A percentile compares a stretch with the other conserved stretches of the same genome.
Evolutionary conservation across 2,888 invertebrate species (phyloP).

Genomic region (Eristalis arbustorum): DNA sequence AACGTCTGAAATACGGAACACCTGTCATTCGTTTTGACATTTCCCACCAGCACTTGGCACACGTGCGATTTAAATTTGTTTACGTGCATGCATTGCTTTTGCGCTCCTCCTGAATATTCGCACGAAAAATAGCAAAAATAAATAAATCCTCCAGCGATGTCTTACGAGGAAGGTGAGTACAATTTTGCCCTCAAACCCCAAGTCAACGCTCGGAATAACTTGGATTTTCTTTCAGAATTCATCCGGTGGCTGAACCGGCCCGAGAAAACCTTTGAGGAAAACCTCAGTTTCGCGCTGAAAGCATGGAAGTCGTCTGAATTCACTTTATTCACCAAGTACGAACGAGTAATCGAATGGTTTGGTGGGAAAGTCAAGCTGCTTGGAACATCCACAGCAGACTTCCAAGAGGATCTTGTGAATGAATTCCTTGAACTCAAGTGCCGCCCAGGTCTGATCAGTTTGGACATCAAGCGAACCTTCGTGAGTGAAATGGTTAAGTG

Average conservation of each 20-base stretch:
- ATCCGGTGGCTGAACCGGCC: slow-evolving; percentile 76
- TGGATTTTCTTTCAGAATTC: slow-evolving; percentile 73
- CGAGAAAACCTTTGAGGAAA: slow-evolving; percentile 74
- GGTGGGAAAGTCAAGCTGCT: slow-evolving; percentile 51
- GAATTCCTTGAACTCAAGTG: slow-evolving; percentile 74
- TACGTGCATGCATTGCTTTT: slow-evolving; percentile 9
- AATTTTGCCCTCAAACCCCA: background rate
- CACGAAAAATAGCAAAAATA: slow-evolving; percentile 8
- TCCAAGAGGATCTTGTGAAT: slow-evolving; percentile 69
- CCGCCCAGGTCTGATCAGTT: slow-evolving; percentile 75
- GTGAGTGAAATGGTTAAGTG: slow-evolving; percentile 71
- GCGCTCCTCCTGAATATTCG: background rate
- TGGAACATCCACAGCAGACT: slow-evolving; percentile 40
- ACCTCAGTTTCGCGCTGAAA: slow-evolving; percentile 77
- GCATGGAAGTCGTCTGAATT: slow-evolving; percentile 79
- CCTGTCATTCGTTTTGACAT: slow-evolving; percentile 28
- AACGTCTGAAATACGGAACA: slow-evolving; percentile 34
- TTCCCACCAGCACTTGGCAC: slow-evolving; percentile 11
- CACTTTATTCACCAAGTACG: slow-evolving; percentile 76
- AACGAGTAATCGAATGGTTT: slow-evolving; percentile 77
- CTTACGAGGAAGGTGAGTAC: slow-evolving; percentile 54
- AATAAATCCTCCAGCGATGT: slow-evolving; percentile 27
- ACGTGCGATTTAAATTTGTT: slow-evolving; percentile 52
- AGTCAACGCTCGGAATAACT: background rate
- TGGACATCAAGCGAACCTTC: slow-evolving; percentile 72